Percentiles rank a stretch among this genome's conserved stretches.
Evolutionary conservation across 2,888 invertebrate genomes (phyloP).

Genomic region (Ichneumoninae sp.): DNA sequence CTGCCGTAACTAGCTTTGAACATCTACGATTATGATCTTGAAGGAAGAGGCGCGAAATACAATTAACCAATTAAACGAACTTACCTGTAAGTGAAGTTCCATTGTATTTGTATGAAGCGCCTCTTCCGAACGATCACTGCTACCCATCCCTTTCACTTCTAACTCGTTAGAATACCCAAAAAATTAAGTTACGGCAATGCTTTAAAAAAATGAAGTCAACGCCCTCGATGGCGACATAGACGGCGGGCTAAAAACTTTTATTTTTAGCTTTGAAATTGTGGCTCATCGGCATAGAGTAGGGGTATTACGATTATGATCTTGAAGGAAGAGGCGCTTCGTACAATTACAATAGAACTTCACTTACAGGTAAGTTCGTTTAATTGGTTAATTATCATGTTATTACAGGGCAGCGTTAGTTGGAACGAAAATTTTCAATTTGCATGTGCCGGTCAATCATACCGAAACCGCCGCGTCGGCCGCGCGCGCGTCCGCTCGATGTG

Average conservation of each 20-base stretch:
- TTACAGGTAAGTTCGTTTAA: too few relatives aligned
- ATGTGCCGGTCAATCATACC: slow-evolving; percentile 25
- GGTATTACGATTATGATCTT: too few relatives aligned
- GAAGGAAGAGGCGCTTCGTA: too few relatives aligned
- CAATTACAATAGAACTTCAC: too few relatives aligned
- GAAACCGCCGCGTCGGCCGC: neutral
- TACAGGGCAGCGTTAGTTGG: neutral
- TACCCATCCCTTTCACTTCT: neutral
- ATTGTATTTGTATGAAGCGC: too few relatives aligned
- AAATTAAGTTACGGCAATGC: slow-evolving; percentile 6
- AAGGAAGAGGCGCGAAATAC: slow-evolving; percentile 49
- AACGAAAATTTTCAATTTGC: slow-evolving; percentile 17
- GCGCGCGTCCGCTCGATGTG: neutral
- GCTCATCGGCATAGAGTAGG: too few relatives aligned
- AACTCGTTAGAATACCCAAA: neutral
- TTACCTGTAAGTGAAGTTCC: neutral
- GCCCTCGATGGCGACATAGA: neutral
- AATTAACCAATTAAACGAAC: neutral
- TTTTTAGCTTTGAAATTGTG: too few relatives aligned
- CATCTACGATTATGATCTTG: slow-evolving; percentile 50
- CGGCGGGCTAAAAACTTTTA: neutral
- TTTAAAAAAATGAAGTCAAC: slow-evolving; percentile 14
- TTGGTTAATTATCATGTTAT: neutral
- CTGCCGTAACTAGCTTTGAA: slow-evolving; percentile 44
- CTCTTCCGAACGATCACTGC: slow-evolving; percentile 30